These are phyloP conservation scores for Andricus curvator DNA, from an alignment of 2,888 invertebrate species.

Conservation along the genomic window DNA sequence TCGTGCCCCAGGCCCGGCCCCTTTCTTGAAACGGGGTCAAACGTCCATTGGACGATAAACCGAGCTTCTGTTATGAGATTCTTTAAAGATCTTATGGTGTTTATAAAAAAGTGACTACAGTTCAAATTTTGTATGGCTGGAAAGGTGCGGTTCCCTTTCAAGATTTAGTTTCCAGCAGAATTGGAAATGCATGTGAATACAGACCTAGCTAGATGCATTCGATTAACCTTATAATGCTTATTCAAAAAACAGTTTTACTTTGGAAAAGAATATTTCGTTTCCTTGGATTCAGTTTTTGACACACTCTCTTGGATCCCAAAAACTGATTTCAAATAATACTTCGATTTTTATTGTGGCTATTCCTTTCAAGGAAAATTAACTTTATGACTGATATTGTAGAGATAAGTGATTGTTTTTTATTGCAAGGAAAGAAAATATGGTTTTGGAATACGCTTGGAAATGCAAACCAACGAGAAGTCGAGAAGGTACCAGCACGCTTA, in stretches of 20 bases:
- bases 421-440: not conserved
- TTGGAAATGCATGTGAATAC: too few relatives aligned
- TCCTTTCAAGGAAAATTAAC: not conserved
- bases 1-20: not conserved
- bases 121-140: too few relatives aligned
- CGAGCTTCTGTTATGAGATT: not conserved
- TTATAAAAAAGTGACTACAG: too few relatives aligned
- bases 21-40: slow-evolving; percentile 16
- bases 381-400: not conserved
- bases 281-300: too few relatives aligned
- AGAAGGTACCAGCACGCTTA: slow-evolving; percentile 43
- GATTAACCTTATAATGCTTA: too few relatives aligned
- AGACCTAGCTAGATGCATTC: too few relatives aligned
- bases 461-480: not conserved
- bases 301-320: too few relatives aligned
- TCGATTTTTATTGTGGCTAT: not conserved
- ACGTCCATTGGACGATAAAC: not conserved
- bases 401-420: not conserved
- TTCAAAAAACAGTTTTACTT: too few relatives aligned
- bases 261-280: too few relatives aligned
- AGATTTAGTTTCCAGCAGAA: too few relatives aligned
- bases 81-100: not conserved
- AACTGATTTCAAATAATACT: too few relatives aligned
- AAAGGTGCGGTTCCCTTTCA: too few relatives aligned
- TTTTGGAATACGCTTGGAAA: not conserved